Percentiles rank a stretch among this genome's conserved stretches.
Conservation (phyloP, 37 sponge, comb jelly and placozoan genomes). For the Axinella damicornis region DNA sequence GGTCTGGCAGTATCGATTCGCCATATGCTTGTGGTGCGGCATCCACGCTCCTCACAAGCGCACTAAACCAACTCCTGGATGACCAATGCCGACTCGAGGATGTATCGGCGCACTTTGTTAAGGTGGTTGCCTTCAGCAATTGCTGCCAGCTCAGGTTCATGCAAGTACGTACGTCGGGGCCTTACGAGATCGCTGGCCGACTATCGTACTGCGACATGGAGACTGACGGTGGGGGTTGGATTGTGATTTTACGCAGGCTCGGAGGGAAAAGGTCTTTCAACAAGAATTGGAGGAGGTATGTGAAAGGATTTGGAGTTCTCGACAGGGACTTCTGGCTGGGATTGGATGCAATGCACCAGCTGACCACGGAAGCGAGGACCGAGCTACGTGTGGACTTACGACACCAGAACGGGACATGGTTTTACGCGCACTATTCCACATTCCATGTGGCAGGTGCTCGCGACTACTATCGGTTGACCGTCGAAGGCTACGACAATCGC, state of each 20-base stretch:
- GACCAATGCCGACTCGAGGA: no score
- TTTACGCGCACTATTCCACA: slow-evolving; percentile 18
- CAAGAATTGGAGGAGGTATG: slow-evolving; percentile 19
- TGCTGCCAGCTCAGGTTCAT: slow-evolving; percentile 48
- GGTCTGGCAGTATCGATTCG: no score
- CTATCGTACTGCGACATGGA: slow-evolving; percentile 58
- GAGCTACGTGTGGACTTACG: slow-evolving; percentile 43
- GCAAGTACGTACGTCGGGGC: neutral
- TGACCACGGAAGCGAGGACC: slow-evolving; percentile 1
- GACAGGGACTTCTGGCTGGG: slow-evolving; percentile 60
- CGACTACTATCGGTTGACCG: slow-evolving; percentile 14
- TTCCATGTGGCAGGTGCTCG: slow-evolving; percentile 18
- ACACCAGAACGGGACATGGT: slow-evolving; percentile 27
- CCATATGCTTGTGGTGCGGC: no score
- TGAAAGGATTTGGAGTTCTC: slow-evolving; percentile 44
- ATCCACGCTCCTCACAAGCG: no score
- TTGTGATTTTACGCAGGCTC: slow-evolving; percentile 50
- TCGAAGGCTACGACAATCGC: slow-evolving; percentile 3
- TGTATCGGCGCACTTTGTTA: neutral
- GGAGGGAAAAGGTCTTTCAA: slow-evolving; percentile 12
- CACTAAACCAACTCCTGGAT: no score
- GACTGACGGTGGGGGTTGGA: slow-evolving; percentile 66
- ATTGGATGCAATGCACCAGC: slow-evolving; percentile 34
- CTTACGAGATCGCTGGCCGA: slow-evolving; percentile 1
- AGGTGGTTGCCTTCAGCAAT: neutral